Evolutionary conservation across 2,888 invertebrate genomes (phyloP).

Genomic region (Herminia tarsipennalis): DNA sequence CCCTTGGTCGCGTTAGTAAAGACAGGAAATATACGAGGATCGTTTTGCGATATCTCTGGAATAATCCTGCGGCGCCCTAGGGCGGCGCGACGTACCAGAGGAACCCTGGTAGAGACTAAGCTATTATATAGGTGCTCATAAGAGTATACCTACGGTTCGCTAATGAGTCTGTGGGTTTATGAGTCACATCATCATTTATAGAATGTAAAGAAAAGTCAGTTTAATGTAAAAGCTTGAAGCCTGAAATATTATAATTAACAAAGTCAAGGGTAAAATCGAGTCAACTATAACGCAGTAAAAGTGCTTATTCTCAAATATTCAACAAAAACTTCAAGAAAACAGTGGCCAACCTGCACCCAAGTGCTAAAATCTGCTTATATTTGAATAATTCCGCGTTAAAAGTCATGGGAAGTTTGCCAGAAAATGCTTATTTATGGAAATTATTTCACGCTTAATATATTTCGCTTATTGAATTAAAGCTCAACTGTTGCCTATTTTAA

Average conservation of each 20-base stretch:
- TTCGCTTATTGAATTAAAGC: conserved; percentile 36
- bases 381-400: conserved; percentile 45
- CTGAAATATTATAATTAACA: not conserved
- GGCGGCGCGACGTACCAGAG: too few species aligned
- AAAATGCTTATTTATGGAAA: conserved; percentile 50
- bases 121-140: too few species aligned
- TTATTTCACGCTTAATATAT: conserved; percentile 35
- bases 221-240: conserved; percentile 17
- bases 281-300: conserved; percentile 15
- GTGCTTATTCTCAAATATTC: conserved; percentile 31
- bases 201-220: not conserved
- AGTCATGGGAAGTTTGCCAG: conserved; percentile 40
- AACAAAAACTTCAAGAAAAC: conserved; percentile 33
- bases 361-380: conserved; percentile 47
- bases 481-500: conserved; percentile 17
- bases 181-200: too few species aligned
- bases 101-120: too few species aligned
- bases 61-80: too few species aligned
- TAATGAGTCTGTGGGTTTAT: too few species aligned
- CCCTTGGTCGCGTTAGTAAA: too few species aligned
- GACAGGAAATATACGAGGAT: too few species aligned
- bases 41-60: too few species aligned
- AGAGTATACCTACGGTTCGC: too few species aligned
- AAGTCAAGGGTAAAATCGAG: conserved; percentile 1
- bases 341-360: conserved; percentile 36